These are phyloP conservation scores for Cyrtonyx montezumae DNA, from an alignment of 2,113 vertebrate genomes.

Conservation along the genomic window DNA sequence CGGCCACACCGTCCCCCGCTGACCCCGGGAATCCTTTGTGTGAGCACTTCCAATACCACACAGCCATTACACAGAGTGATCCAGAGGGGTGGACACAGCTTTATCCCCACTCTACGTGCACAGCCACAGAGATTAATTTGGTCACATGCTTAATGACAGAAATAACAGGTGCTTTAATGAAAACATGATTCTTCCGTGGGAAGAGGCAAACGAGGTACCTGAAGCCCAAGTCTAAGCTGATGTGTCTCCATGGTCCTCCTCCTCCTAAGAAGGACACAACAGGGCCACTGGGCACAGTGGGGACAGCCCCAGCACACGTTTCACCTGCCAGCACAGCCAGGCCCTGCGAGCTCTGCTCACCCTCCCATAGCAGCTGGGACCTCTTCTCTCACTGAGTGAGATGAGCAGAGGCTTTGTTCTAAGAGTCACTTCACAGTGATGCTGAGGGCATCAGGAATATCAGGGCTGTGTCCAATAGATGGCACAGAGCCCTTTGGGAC, in stretches of 20 bases:
- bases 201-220: neutral
- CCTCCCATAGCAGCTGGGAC: too few species aligned
- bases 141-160: neutral
- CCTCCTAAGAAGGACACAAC: neutral
- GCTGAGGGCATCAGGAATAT: too few species aligned
- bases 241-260: neutral
- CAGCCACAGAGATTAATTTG: conserved; percentile 20
- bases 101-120: conserved; percentile 2
- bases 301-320: too few species aligned
- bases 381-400: too few species aligned
- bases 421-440: too few species aligned
- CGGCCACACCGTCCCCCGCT: neutral
- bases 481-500: too few species aligned
- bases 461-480: too few species aligned
- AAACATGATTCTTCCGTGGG: fast-evolving
- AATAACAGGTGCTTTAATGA: neutral
- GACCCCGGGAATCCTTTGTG: neutral
- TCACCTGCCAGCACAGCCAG: too few species aligned
- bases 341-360: too few species aligned
- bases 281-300: neutral
- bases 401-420: too few species aligned
- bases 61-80: neutral
- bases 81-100: conserved; percentile 4
- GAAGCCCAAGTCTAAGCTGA: neutral
- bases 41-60: neutral